These are phyloP conservation scores for Taurulus bubalis DNA, from an alignment of 2,113 vertebrate genomes.

Conservation along the genomic window DNA sequence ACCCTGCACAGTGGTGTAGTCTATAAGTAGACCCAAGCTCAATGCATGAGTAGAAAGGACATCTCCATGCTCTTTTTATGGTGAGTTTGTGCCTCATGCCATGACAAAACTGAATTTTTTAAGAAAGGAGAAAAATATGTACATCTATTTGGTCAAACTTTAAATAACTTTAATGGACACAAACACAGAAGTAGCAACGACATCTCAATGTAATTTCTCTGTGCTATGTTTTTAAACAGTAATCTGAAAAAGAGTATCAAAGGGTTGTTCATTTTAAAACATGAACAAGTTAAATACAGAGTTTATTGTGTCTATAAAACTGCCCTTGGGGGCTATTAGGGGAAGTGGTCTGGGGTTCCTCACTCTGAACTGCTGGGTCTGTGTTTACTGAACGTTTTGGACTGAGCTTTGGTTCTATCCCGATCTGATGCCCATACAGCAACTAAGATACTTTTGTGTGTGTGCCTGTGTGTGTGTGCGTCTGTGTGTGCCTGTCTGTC, in stretches of 20 bases:
- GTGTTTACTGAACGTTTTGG: conserved; percentile 69
- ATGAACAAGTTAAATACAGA: conserved; percentile 5
- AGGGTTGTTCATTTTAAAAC: conserved; percentile 4
- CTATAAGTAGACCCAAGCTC: neutral
- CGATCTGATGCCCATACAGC: conserved; percentile 15
- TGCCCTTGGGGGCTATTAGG: conserved; percentile 43
- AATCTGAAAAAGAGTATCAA: neutral
- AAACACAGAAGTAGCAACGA: neutral
- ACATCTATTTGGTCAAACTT: conserved; percentile 5
- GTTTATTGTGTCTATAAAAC: conserved; percentile 55
- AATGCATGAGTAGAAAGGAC: neutral
- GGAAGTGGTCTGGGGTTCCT: conserved; percentile 71
- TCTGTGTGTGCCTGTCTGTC: neutral
- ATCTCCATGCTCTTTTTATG: neutral
- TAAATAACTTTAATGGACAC: neutral
- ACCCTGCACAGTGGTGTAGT: neutral
- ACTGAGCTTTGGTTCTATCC: conserved; percentile 24
- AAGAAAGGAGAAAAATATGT: neutral
- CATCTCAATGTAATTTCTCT: neutral
- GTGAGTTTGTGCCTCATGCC: neutral
- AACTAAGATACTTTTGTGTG: conserved; percentile 45
- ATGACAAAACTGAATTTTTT: neutral
- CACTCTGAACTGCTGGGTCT: conserved; percentile 65
- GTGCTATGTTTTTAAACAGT: neutral
- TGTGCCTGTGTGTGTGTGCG: conserved; percentile 23